Evolutionary conservation across 2,888 invertebrate genomes (phyloP).

Genomic region (Mythimna loreyi): DNA sequence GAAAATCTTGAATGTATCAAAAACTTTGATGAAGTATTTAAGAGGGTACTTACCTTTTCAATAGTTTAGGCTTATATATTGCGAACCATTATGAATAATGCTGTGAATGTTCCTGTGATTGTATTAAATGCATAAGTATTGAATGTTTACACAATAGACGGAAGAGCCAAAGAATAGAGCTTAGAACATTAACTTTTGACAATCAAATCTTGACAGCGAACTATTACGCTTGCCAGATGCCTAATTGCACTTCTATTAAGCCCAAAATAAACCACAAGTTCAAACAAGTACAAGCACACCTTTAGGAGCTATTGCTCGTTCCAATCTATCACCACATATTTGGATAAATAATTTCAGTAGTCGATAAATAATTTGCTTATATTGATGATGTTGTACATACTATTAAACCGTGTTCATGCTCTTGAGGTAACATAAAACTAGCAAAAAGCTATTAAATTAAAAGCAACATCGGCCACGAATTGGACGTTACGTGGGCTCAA

Average conservation of each 20-base stretch:
- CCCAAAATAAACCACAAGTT: slow-evolving; percentile 41
- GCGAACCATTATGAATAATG: background rate
- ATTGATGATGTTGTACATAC: slow-evolving; percentile 31
- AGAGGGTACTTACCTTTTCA: background rate
- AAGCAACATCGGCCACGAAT: slow-evolving; percentile 65
- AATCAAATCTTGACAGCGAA: slow-evolving; percentile 33
- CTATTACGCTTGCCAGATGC: slow-evolving; percentile 41
- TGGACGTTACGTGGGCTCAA: slow-evolving; percentile 60
- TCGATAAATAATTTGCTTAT: slow-evolving; percentile 27
- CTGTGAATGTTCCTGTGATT: background rate
- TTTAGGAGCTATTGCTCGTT: slow-evolving; percentile 3
- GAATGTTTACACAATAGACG: slow-evolving; percentile 10
- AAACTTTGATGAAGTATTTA: background rate
- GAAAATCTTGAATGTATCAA: background rate
- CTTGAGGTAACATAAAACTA: slow-evolving; percentile 67
- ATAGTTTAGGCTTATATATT: background rate
- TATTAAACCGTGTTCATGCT: slow-evolving; percentile 61
- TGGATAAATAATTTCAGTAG: slow-evolving; percentile 31
- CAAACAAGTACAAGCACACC: slow-evolving; percentile 17
- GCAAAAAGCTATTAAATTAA: slow-evolving; percentile 66
- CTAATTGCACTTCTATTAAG: slow-evolving; percentile 36
- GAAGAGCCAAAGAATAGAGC: slow-evolving; percentile 17
- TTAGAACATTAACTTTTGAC: slow-evolving; percentile 39
- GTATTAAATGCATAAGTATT: slow-evolving; percentile 10
- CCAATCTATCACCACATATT: slow-evolving; percentile 3